Base-by-base conservation (phyloP, 2,113 vertebrate genomes). In the Scophthalmus maximus region DNA sequence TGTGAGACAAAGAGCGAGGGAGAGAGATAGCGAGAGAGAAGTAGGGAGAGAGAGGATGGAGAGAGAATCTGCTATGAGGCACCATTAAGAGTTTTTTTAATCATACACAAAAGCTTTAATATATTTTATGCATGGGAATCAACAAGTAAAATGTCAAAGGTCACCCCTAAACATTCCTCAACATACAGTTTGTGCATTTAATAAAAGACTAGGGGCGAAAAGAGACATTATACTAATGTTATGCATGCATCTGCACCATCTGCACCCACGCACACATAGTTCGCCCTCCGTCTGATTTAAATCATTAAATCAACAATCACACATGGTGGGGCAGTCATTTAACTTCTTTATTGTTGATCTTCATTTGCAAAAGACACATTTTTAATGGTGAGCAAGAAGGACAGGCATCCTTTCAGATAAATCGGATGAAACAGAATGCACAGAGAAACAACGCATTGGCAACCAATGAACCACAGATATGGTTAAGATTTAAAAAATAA, bases 261-360 rank as follows among this genome's bases (percentile, higher is more conserved):
- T 66, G 25, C 53, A 73, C 61, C 42, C 52, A 56, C 65, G 73
- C 30, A 10, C 9, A 26, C 26, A 65, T 6, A 51, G 2, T 5
- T 3, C 7, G 50, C 1, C 14, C 8, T 17, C 17, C 38, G 8
- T 53, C 27, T 61, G 9, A 52, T 14, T 55, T 18, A 20, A 64
- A 60, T 49, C 15, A 36, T 27, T 15, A 12, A 78, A 22, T 53
- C 20, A 56, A 44, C 52, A 58, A 38, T 67, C 12, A 38, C 15
- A 51, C 5, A 10, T 6, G 5, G 36, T 30, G 8, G 12, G 11
- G 29, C 0, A 4, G 22, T 36, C 6, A 22, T 2, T 50, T 0
- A 26, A 23, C 8, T 27, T 23, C 6, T 81, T 83, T 79, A 81
- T 74, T 84, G 8, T 11, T 12, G 1, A 32, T 55, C 2, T 56